phyloP scores from a whole-genome alignment of 2,888 invertebrate genomes.

The Dione vanillae region DNA sequence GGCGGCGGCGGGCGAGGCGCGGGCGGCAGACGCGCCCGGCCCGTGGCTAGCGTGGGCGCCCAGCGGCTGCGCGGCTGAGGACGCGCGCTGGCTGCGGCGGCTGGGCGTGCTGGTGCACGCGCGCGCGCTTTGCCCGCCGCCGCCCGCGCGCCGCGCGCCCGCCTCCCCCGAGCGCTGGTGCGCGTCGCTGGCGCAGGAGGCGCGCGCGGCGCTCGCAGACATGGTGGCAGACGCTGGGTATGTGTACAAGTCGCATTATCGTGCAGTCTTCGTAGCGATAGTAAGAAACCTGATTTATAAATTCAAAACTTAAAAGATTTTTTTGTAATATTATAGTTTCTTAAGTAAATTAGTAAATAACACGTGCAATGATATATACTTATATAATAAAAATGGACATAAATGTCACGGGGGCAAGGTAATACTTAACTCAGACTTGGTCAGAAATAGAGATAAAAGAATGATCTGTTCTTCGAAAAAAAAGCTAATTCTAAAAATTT shows the following conservation, averaged over 20 bases:
- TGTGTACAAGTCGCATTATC: constrained; percentile 39
- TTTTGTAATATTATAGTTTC: too few species aligned
- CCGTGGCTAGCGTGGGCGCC: constrained; percentile 53
- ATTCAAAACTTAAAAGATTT: too few species aligned
- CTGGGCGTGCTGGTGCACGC: constrained; percentile 57
- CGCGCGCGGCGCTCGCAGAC: constrained; percentile 61
- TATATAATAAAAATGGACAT: too few species aligned
- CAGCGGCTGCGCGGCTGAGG: constrained; percentile 47
- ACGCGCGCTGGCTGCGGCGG: constrained; percentile 52
- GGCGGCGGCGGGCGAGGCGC: constrained; percentile 30
- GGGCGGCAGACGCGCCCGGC: constrained; percentile 41
- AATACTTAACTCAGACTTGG: too few species aligned
- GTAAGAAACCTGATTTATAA: too few species aligned
- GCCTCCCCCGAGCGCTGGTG: constrained; percentile 55
- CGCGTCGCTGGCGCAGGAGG: constrained; percentile 55
- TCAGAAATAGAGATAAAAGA: too few species aligned
- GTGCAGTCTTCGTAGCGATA: constrained; percentile 46
- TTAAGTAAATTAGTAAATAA: too few species aligned
- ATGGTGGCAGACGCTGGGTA: constrained; percentile 62
- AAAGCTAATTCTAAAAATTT: too few species aligned
- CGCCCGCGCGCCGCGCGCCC: constrained; percentile 56
- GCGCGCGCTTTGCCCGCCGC: constrained; percentile 48
- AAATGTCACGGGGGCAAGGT: too few species aligned
- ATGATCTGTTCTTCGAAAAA: too few species aligned
- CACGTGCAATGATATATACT: too few species aligned